A percentile compares a stretch with the other conserved stretches of the same genome.
phyloP scores from a whole-genome alignment of 1,140 invertebrate species.

The Lepidurus apus region DNA sequence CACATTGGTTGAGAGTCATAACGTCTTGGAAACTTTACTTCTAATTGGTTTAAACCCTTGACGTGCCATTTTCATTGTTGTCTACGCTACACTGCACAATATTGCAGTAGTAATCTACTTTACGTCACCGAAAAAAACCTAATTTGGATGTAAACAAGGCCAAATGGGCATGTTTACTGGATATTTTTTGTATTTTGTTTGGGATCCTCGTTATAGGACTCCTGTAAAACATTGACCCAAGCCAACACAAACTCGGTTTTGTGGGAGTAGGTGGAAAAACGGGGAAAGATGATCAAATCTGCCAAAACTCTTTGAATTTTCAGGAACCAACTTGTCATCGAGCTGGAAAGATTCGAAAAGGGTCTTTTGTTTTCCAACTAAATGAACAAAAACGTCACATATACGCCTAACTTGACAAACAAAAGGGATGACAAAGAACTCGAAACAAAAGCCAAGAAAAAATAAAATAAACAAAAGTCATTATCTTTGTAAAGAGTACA shows the following conservation, averaged over 20 bases:
- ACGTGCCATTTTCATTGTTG: no score
- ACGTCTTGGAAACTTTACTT: no score
- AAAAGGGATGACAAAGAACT: background rate
- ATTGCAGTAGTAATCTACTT: background rate
- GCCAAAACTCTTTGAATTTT: background rate
- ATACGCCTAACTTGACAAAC: background rate
- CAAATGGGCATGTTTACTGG: background rate
- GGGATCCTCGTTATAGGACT: background rate
- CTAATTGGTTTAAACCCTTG: no score
- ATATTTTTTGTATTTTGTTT: constrained; percentile 6
- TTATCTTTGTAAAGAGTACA: background rate
- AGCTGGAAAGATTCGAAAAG: background rate
- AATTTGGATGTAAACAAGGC: background rate
- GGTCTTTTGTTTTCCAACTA: background rate
- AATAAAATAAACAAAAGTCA: background rate
- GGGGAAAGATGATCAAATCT: background rate
- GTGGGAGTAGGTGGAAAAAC: constrained; percentile 9
- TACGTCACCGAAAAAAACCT: background rate
- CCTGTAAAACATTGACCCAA: constrained; percentile 14
- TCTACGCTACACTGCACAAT: no score
- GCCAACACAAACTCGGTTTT: constrained; percentile 3
- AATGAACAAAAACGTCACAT: background rate
- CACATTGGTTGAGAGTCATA: no score
- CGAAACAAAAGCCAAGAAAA: background rate
- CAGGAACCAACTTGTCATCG: background rate